These are phyloP conservation scores for Alsophila aescularia DNA, from an alignment of 2,888 invertebrate genomes.

Conservation along the genomic window DNA sequence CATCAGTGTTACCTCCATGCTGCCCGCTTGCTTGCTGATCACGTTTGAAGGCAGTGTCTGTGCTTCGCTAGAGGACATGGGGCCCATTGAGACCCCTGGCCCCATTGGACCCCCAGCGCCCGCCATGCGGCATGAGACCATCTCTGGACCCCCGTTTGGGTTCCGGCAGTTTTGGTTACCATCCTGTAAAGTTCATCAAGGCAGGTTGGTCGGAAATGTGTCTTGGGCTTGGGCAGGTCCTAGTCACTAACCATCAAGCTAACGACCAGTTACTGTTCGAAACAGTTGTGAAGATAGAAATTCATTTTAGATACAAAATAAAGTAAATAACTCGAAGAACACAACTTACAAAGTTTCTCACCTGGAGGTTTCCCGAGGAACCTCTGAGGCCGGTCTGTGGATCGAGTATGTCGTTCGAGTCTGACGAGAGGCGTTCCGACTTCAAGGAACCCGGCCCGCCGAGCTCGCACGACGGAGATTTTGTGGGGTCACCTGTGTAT, in stretches of 20 bases:
- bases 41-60: slow-evolving; percentile 91
- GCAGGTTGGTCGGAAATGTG: not conserved
- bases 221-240: too few species aligned
- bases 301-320: not conserved
- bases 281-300: too few species aligned
- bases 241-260: too few species aligned
- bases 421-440: slow-evolving; percentile 79
- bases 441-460: slow-evolving; percentile 81
- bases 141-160: slow-evolving; percentile 72
- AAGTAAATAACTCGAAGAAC: not conserved
- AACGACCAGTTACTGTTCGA: too few species aligned
- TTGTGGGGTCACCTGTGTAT: slow-evolving; percentile 77
- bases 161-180: slow-evolving; percentile 77
- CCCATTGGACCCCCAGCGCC: slow-evolving; percentile 74
- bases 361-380: slow-evolving; percentile 72
- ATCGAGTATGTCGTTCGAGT: slow-evolving; percentile 80
- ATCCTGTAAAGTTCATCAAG: slow-evolving; percentile 49
- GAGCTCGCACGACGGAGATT: slow-evolving; percentile 79
- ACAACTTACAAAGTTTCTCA: slow-evolving; percentile 36
- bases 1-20: slow-evolving; percentile 88
- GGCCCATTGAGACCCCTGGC: slow-evolving; percentile 75
- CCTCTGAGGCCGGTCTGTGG: slow-evolving; percentile 80
- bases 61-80: slow-evolving; percentile 85
- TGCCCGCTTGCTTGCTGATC: slow-evolving; percentile 89
- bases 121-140: slow-evolving; percentile 79